Evolutionary conservation across 2,797 vertebrate genomes (phyloP).

Genomic region (Cygnus olor): DNA sequence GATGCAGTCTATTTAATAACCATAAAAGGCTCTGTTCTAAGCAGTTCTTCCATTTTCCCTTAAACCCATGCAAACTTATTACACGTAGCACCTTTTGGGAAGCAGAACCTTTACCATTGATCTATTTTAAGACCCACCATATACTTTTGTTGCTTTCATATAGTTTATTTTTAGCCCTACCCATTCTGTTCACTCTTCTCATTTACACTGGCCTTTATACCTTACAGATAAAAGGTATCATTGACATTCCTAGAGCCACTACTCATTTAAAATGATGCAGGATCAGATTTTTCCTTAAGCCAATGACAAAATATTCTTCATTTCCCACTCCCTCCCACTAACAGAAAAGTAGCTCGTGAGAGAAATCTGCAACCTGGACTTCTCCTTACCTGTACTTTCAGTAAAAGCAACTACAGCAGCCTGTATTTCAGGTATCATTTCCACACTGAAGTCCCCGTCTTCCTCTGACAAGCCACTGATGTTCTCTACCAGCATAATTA

Average conservation of each 20-base stretch:
- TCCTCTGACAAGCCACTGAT: constrained; percentile 59
- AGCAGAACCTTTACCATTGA: not conserved
- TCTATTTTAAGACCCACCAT: not conserved
- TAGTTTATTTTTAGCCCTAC: not conserved
- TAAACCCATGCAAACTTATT: not conserved
- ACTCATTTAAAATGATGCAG: not conserved
- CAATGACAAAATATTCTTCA: not conserved
- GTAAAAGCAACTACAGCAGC: constrained; percentile 74
- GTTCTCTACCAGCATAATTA: constrained; percentile 77
- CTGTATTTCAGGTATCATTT: constrained; percentile 72
- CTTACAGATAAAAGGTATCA: not conserved
- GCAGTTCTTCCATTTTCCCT: not conserved
- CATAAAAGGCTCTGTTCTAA: not conserved
- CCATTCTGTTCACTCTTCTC: not conserved
- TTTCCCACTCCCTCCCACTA: not conserved
- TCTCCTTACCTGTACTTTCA: constrained; percentile 70
- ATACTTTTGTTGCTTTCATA: not conserved
- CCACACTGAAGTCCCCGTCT: constrained; percentile 73
- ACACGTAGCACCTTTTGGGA: not conserved
- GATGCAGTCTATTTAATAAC: not conserved
- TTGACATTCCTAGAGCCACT: not conserved
- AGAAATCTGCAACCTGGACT: not conserved
- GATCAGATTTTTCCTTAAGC: not conserved
- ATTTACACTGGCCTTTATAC: not conserved
- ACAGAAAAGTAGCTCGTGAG: not conserved